Evolutionary conservation across 2,797 vertebrate genomes (phyloP).

Genomic region (Melanotaenia trifasciata): DNA sequence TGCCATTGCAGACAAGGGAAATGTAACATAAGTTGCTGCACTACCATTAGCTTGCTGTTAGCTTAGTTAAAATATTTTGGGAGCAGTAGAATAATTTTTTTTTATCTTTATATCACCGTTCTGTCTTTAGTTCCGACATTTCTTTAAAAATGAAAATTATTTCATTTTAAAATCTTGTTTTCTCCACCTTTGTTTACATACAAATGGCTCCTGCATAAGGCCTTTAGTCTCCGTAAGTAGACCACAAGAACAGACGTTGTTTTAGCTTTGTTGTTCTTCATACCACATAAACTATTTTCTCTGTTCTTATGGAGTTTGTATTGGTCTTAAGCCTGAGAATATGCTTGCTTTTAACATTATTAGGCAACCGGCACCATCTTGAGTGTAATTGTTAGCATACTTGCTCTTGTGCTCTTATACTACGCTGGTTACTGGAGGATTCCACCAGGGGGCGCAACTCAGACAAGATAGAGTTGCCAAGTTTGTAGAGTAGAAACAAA

Average conservation of each 20-base stretch:
- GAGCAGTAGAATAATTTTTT: neutral
- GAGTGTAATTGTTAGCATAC: no score
- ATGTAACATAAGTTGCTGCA: neutral
- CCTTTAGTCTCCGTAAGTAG: neutral
- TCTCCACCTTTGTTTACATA: conserved; percentile 4
- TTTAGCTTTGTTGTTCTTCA: neutral
- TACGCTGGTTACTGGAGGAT: no score
- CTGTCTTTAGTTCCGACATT: conserved; percentile 10
- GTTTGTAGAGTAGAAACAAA: no score
- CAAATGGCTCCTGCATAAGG: conserved; percentile 4
- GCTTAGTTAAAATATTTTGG: conserved; percentile 44
- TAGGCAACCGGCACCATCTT: no score
- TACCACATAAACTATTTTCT: no score
- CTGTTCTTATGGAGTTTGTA: no score
- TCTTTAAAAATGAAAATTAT: neutral
- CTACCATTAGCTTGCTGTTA: conserved; percentile 17
- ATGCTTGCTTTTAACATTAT: no score
- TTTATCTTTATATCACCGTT: neutral
- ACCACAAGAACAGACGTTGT: neutral
- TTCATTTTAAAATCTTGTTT: conserved; percentile 11
- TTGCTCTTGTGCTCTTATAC: no score
- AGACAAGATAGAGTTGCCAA: no score
- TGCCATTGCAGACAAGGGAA: neutral
- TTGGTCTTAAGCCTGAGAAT: no score
- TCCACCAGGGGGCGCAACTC: no score